Evolutionary conservation across 2,888 invertebrate species (phyloP).

Genomic region (Hyposoter didymator): DNA sequence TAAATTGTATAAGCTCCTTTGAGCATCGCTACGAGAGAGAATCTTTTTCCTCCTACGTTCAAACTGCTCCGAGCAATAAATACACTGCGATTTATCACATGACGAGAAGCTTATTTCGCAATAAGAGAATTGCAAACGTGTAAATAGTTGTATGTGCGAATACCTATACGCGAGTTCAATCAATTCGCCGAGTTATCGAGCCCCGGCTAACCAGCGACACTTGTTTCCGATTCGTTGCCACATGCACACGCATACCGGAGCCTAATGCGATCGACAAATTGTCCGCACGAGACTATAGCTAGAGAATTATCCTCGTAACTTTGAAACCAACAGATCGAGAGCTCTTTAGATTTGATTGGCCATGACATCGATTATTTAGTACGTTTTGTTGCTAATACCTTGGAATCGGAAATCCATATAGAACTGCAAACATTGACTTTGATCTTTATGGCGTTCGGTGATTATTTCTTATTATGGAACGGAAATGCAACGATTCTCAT

Average conservation of each 20-base stretch:
- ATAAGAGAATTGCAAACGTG: constrained; percentile 18
- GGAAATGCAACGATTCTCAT: background rate
- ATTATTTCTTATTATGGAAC: constrained; percentile 16
- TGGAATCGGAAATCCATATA: constrained; percentile 19
- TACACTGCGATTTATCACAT: constrained; percentile 27
- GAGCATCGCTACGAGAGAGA: background rate
- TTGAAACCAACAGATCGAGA: constrained; percentile 46
- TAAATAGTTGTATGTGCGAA: constrained; percentile 27
- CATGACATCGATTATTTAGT: constrained; percentile 60
- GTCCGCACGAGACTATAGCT: constrained; percentile 15
- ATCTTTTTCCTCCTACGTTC: background rate
- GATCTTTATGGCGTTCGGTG: constrained; percentile 24
- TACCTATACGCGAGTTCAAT: constrained; percentile 25
- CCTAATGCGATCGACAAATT: background rate
- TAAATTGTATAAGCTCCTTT: constrained; percentile 29
- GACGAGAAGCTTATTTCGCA: constrained; percentile 34
- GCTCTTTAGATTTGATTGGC: constrained; percentile 38
- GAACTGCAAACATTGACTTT: background rate
- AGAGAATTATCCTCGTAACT: constrained; percentile 8
- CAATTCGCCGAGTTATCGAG: constrained; percentile 50
- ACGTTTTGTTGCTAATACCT: background rate
- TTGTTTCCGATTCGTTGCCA: constrained; percentile 18
- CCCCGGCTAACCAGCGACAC: background rate
- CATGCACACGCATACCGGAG: background rate
- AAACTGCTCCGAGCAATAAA: background rate